These are phyloP conservation scores for Berghia stephanieae DNA, from an alignment of 1,140 invertebrate genomes.

Conservation along the genomic window DNA sequence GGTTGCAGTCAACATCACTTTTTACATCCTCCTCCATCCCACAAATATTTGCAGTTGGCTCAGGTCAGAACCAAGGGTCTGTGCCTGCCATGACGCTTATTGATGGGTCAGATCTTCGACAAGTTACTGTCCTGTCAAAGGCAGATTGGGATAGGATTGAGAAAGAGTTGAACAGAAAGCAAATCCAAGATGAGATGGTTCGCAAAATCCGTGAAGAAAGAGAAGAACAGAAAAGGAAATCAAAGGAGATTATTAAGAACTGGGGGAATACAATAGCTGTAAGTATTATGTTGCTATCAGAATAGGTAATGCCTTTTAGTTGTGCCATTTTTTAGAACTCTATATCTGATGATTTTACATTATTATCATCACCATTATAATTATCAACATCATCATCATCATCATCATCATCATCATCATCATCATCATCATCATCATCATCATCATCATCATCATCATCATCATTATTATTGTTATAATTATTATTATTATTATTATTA, in stretches of 20 bases:
- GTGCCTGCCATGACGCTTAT: conserved; percentile 43
- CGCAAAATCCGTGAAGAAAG: conserved; percentile 53
- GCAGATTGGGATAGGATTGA: conserved; percentile 64
- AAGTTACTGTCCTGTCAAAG: conserved; percentile 59
- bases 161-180: conserved; percentile 57
- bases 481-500: too few species aligned
- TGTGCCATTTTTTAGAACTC: background rate
- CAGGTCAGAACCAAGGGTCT: too few species aligned
- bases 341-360: too few species aligned
- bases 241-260: conserved; percentile 62
- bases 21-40: background rate
- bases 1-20: background rate
- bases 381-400: too few species aligned
- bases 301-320: too few species aligned
- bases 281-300: conserved; percentile 36
- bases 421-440: too few species aligned
- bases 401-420: too few species aligned
- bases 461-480: too few species aligned
- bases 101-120: conserved; percentile 51
- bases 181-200: conserved; percentile 60
- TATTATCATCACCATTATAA: too few species aligned
- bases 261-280: conserved; percentile 67
- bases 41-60: background rate
- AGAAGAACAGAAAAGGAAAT: conserved; percentile 57
- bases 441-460: too few species aligned